Base-by-base conservation (phyloP, 2,888 invertebrate species). In the Drosophila prolongata region DNA sequence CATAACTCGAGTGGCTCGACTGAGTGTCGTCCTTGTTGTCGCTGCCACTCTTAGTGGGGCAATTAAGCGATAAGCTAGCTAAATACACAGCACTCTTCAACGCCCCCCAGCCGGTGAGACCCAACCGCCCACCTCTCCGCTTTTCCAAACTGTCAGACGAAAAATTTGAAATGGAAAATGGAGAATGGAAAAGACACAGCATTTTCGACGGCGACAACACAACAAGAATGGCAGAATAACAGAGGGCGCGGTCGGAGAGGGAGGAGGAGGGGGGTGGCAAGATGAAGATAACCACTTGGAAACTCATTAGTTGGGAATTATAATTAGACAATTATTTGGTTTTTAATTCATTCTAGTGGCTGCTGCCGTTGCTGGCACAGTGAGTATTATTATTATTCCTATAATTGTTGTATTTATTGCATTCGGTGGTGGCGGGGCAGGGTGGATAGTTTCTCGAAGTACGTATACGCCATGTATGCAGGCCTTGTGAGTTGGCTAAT, bases 51-150 rank as follows among this genome's bases (percentile, higher is more conserved):
- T 60, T 82, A 66, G 73, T 75, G 72, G 75, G 77, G 79, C 86
- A 86, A 83, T 83, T 83, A 82, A 86, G 86, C 83, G 83, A 86
- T 82, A 86, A 86, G 86, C 79, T 80, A 70, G 78, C 78, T 77
- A 77, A 80, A 75, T 59, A 78, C 72, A 78, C 78, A 78, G 60
- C 66, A 64, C 64, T 66, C 55, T 38, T 56, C 56, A 37, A 30
- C 30, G 35, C 42, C 37, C 49, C 49, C 14, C 24, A 35, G 24
- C 27, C 44, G 47, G 30, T 14, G 11, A 19, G 9, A 35, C 30
- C n/a, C 13, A 6, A 6, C 16, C n/a, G 14, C n/a, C 11, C 44
- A 49, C n/a, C 43, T 35, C 27, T 44, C 8, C 16, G 16, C 55
- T 30, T 30, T 30, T 6, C 8, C 30, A 10, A 34, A 16, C 46